A percentile compares a stretch with the other conserved stretches of the same genome.
Evolutionary conservation across 2,113 vertebrate species (phyloP).

Genomic region (Lamprotornis superbus): DNA sequence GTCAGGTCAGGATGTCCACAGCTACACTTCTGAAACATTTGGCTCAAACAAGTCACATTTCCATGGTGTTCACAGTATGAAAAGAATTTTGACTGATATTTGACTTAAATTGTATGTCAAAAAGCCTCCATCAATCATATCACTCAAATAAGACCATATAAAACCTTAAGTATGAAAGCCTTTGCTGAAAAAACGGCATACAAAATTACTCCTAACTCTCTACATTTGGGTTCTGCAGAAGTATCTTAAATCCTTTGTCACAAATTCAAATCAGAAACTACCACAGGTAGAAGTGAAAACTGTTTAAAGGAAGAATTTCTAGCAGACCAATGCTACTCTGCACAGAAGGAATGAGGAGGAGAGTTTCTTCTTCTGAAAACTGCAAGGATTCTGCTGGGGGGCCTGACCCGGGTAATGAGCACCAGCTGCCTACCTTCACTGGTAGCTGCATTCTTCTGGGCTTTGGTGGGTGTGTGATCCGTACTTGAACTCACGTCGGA

Average conservation of each 20-base stretch:
- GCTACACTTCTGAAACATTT: neutral
- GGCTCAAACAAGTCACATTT: neutral
- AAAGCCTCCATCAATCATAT: neutral
- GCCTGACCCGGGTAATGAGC: constrained; percentile 69
- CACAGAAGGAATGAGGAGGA: neutral
- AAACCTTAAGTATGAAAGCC: neutral
- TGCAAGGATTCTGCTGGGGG: constrained; percentile 19
- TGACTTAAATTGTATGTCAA: neutral
- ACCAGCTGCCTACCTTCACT: constrained; percentile 95
- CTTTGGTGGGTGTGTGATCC: constrained; percentile 95
- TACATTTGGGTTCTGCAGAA: neutral
- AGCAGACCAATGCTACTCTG: neutral
- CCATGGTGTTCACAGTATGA: neutral
- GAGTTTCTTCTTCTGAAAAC: constrained; percentile 10
- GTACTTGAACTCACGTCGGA: constrained; percentile 99
- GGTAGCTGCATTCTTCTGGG: constrained; percentile 95
- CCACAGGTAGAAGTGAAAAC: neutral
- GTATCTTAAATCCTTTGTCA: neutral
- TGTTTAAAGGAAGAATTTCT: constrained; percentile 36
- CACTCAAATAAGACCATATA: neutral
- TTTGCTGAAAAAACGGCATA: neutral
- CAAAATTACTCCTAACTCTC: neutral
- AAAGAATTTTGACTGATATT: neutral
- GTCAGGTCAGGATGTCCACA: neutral
- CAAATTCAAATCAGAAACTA: neutral